These are phyloP conservation scores for Ophion ellenae DNA, from an alignment of 2,888 invertebrate species.

Conservation along the genomic window DNA sequence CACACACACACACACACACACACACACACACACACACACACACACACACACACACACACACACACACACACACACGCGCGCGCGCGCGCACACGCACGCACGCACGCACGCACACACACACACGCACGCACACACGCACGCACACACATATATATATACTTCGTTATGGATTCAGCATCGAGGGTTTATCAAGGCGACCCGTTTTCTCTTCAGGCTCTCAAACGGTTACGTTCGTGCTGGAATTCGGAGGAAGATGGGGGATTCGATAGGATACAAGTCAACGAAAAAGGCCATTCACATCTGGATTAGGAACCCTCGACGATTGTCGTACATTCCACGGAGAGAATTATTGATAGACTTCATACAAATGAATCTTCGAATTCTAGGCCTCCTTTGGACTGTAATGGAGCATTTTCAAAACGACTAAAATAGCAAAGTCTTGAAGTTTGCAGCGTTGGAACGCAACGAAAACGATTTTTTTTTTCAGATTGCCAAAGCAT, in stretches of 20 bases:
- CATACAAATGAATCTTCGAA: background rate
- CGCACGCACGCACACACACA: too few relatives aligned
- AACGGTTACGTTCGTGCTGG: conserved; percentile 44
- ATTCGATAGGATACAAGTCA: conserved; percentile 36
- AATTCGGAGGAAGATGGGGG: conserved; percentile 43
- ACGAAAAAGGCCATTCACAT: conserved; percentile 17
- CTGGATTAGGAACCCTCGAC: background rate
- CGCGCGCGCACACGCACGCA: too few relatives aligned
- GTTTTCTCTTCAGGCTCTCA: conserved; percentile 38
- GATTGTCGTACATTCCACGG: background rate
- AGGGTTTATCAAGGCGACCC: conserved; percentile 26
- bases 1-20: too few relatives aligned
- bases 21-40: too few relatives aligned
- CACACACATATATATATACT: background rate
- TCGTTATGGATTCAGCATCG: conserved; percentile 45
- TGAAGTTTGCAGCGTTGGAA: too few relatives aligned
- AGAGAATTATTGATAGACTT: background rate
- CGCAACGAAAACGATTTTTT: too few relatives aligned
- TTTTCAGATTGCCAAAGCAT: too few relatives aligned
- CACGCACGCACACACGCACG: too few relatives aligned
- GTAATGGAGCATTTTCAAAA: too few relatives aligned
- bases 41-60: too few relatives aligned
- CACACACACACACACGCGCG: too few relatives aligned
- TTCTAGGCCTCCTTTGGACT: background rate
- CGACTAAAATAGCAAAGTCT: too few relatives aligned